These are phyloP conservation scores for Acanthopagrus latus DNA, from an alignment of 2,797 vertebrate genomes.

Conservation along the genomic window DNA sequence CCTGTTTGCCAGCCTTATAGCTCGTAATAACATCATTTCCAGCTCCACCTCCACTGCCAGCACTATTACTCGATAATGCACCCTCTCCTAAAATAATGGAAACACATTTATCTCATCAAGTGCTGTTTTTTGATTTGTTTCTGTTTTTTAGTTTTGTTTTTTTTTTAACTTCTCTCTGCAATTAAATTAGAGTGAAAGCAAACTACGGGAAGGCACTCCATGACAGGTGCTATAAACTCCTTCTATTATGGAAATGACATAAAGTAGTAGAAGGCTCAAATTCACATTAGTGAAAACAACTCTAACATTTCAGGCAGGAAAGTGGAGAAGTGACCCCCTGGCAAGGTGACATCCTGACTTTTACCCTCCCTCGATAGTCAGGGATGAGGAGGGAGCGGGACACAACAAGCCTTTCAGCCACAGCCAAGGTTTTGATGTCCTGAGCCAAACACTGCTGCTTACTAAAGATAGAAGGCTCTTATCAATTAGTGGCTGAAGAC, in stretches of 20 bases:
- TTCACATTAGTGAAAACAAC: constrained; percentile 62
- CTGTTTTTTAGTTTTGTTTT: no score
- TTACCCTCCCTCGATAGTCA: constrained; percentile 63
- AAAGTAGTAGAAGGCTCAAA: constrained; percentile 34
- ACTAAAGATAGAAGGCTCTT: constrained; percentile 87
- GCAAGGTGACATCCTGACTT: constrained; percentile 82
- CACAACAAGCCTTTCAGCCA: constrained; percentile 81
- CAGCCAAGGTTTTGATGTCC: constrained; percentile 85
- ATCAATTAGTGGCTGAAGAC: constrained; percentile 87
- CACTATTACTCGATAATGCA: neutral
- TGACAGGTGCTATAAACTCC: neutral
- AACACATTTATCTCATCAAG: neutral
- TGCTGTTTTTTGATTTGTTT: no score
- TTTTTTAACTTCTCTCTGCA: neutral
- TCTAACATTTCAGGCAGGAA: constrained; percentile 61
- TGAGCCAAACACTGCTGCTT: constrained; percentile 81
- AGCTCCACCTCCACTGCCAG: no score
- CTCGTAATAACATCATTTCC: no score
- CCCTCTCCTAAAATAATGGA: neutral
- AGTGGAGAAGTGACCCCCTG: constrained; percentile 72
- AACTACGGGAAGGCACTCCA: neutral
- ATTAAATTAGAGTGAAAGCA: neutral
- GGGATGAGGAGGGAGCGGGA: constrained; percentile 66
- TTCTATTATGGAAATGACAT: constrained; percentile 32
- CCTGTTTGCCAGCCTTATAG: no score